phyloP scores from a whole-genome alignment of 2,113 vertebrate genomes.

The Zosterops hypoxanthus region DNA sequence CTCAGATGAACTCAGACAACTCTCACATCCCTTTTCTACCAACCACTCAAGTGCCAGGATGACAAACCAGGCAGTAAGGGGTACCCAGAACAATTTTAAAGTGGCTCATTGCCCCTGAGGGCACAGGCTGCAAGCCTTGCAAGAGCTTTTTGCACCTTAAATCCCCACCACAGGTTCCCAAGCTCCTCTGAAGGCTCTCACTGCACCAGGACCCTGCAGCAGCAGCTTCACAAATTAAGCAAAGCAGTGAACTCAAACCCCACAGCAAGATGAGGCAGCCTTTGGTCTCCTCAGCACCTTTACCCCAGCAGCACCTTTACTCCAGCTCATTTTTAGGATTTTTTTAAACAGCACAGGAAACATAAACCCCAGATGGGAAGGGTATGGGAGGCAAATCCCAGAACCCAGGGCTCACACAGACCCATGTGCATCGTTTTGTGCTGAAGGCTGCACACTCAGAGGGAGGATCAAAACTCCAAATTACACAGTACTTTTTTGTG shows the following conservation, averaged over 20 bases:
- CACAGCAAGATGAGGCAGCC: background rate
- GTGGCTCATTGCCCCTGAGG: background rate
- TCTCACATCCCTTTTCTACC: background rate
- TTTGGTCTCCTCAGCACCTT: background rate
- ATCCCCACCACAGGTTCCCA: accelerated
- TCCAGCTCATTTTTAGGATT: background rate
- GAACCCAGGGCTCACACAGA: background rate
- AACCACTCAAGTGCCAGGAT: background rate
- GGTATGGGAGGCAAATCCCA: background rate
- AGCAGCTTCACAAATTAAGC: background rate
- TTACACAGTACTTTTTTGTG: accelerated
- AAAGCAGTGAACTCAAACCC: background rate
- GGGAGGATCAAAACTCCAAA: background rate
- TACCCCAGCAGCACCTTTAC: background rate
- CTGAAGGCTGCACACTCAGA: accelerated
- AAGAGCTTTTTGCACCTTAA: background rate
- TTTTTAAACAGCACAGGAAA: background rate
- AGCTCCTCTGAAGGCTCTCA: background rate
- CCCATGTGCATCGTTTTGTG: accelerated
- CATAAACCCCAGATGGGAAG: background rate
- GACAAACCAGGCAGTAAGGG: accelerated
- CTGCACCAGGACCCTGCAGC: background rate
- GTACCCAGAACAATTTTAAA: background rate
- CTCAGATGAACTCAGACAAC: background rate
- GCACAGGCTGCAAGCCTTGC: background rate